phyloP scores from a whole-genome alignment of 2,113 vertebrate species.

The Gadus chalcogrammus region DNA sequence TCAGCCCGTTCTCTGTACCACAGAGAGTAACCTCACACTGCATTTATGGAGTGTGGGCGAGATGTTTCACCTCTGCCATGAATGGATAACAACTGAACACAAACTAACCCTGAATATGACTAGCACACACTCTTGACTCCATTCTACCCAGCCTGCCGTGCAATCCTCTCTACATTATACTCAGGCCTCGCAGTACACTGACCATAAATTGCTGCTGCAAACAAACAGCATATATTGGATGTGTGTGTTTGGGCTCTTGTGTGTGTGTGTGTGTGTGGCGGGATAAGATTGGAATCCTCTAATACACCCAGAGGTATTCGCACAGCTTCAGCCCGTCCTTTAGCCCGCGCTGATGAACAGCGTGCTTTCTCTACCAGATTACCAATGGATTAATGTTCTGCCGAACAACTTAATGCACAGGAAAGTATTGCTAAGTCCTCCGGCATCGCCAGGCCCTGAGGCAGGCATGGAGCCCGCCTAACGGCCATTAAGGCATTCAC shows the following conservation, averaged over 20 bases:
- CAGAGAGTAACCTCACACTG: not conserved
- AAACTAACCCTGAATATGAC: not conserved
- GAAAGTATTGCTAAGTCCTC: constrained; percentile 22
- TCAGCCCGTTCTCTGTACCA: not conserved
- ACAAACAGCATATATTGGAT: constrained; percentile 27
- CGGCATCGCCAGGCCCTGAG: not conserved
- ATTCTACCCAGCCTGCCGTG: constrained; percentile 11
- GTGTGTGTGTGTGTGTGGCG: not conserved
- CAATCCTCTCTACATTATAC: constrained; percentile 12
- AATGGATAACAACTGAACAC: not conserved
- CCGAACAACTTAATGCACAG: constrained; percentile 36
- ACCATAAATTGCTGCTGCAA: not conserved
- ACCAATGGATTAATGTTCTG: constrained; percentile 29
- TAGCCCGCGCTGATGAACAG: not conserved
- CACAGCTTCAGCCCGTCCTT: not conserved
- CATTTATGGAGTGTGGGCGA: not conserved
- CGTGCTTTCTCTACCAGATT: constrained; percentile 8
- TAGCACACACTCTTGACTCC: not conserved
- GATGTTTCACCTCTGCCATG: constrained; percentile 1
- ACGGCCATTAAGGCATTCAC: not conserved
- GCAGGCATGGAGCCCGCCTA: constrained; percentile 1
- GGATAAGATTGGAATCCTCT: not conserved
- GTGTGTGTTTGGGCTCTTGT: constrained; percentile 19
- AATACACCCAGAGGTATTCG: not conserved
- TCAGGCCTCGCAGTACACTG: not conserved